These are phyloP conservation scores for Rhagoletis zephyria DNA, from an alignment of 1,140 invertebrate genomes.

Conservation along the genomic window DNA sequence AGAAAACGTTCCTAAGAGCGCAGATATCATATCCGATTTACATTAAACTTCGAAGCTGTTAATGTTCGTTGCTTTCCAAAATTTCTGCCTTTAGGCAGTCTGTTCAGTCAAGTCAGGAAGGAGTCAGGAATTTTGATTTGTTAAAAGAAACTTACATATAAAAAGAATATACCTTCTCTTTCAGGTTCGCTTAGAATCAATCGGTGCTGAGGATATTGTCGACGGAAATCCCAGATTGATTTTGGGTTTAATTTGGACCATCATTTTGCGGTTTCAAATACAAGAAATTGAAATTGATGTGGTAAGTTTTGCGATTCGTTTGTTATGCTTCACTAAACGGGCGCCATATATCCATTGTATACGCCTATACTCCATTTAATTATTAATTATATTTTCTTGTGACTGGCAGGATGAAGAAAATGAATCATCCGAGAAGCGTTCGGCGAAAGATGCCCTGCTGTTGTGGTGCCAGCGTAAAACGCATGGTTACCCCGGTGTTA, in stretches of 20 bases:
- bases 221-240: conserved; percentile 97
- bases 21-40: too few relatives aligned
- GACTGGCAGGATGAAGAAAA: conserved; percentile 91
- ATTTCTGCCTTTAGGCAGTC: too few relatives aligned
- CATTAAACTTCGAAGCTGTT: too few relatives aligned
- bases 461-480: conserved; percentile 99
- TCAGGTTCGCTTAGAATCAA: conserved; percentile 95
- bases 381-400: neutral
- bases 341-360: too few relatives aligned
- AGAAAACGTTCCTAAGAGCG: too few relatives aligned
- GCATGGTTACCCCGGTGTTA: conserved; percentile 90
- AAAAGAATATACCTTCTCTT: conserved; percentile 50
- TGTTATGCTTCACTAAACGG: too few relatives aligned
- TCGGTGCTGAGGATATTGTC: conserved; percentile 98
- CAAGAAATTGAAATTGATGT: conserved; percentile 99
- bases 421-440: conserved; percentile 97
- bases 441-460: conserved; percentile 97
- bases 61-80: too few relatives aligned
- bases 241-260: conserved; percentile 98
- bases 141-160: neutral
- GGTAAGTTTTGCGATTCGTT: too few relatives aligned
- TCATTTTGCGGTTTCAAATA: conserved; percentile 96
- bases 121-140: too few relatives aligned
- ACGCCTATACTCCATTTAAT: neutral
- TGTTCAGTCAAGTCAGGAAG: too few relatives aligned